A percentile compares a stretch with the other conserved stretches of the same genome.
Conservation (phyloP, 2,797 vertebrate genomes). For the Sebastes vulpes region DNA sequence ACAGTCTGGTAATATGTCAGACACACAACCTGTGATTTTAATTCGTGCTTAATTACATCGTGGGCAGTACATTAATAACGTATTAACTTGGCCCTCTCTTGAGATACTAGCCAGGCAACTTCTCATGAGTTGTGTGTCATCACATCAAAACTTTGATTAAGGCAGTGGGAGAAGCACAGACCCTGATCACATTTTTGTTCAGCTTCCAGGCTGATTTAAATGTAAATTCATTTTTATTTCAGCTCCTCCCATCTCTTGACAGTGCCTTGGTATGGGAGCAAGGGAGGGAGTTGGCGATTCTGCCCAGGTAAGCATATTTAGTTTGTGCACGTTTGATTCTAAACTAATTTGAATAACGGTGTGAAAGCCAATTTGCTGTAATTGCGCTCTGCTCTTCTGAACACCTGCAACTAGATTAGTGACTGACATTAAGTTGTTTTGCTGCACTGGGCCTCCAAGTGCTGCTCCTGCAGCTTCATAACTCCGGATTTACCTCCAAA, state of each 20-base stretch:
- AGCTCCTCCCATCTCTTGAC: slow-evolving; percentile 64
- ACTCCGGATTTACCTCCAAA: slow-evolving; percentile 82
- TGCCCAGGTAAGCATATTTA: slow-evolving; percentile 87
- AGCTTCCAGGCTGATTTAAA: slow-evolving; percentile 81
- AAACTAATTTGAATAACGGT: slow-evolving; percentile 87
- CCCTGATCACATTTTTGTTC: slow-evolving; percentile 82
- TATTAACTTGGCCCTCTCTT: slow-evolving; percentile 69
- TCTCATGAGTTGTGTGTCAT: slow-evolving; percentile 71
- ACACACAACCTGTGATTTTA: slow-evolving; percentile 65
- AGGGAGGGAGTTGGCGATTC: slow-evolving; percentile 49
- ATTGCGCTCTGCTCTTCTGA: slow-evolving; percentile 83
- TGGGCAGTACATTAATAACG: slow-evolving; percentile 71
- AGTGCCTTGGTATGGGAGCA: slow-evolving; percentile 59
- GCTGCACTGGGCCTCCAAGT: slow-evolving; percentile 79
- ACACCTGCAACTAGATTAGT: slow-evolving; percentile 87
- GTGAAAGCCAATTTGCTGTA: slow-evolving; percentile 85
- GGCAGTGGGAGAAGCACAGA: slow-evolving; percentile 62
- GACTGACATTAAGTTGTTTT: slow-evolving; percentile 87
- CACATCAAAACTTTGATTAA: slow-evolving; percentile 81
- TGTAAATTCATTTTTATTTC: slow-evolving; percentile 83
- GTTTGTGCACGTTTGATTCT: slow-evolving; percentile 77
- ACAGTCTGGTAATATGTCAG: slow-evolving; percentile 30
- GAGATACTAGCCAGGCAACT: slow-evolving; percentile 48
- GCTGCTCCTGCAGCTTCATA: slow-evolving; percentile 71
- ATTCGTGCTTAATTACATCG: slow-evolving; percentile 75